These are phyloP conservation scores for Hypomesus transpacificus DNA, from an alignment of 2,113 vertebrate genomes.

Conservation along the genomic window DNA sequence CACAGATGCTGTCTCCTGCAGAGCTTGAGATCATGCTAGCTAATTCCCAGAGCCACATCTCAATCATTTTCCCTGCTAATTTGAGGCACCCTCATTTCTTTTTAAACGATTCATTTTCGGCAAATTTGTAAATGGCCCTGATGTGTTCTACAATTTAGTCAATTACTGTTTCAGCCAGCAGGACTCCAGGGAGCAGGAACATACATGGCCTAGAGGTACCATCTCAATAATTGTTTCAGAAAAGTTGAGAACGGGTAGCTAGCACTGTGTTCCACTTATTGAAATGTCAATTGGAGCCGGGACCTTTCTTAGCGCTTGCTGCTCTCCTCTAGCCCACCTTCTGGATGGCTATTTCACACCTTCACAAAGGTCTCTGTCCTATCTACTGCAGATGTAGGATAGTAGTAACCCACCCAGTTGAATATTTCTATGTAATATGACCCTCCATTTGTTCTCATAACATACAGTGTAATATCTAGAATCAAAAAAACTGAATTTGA, in stretches of 20 bases:
- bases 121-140: slow-evolving; percentile 96
- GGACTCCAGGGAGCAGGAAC: slow-evolving; percentile 99
- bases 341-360: too few relatives aligned
- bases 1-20: slow-evolving; percentile 82
- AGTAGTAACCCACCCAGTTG: too few relatives aligned
- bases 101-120: slow-evolving; percentile 91
- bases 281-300: slow-evolving; percentile 97
- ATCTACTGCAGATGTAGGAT: too few relatives aligned
- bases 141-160: slow-evolving; percentile 98
- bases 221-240: slow-evolving; percentile 99
- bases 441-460: too few relatives aligned
- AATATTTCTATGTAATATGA: too few relatives aligned
- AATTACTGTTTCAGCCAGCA: slow-evolving; percentile 99
- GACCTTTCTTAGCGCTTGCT: too few relatives aligned
- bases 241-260: slow-evolving; percentile 95
- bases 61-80: slow-evolving; percentile 89
- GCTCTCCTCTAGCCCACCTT: too few relatives aligned
- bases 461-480: too few relatives aligned
- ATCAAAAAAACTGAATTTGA: too few relatives aligned
- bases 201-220: slow-evolving; percentile 99
- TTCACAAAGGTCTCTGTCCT: too few relatives aligned
- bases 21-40: slow-evolving; percentile 79
- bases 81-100: slow-evolving; percentile 90
- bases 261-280: slow-evolving; percentile 99
- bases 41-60: slow-evolving; percentile 88